Evolutionary conservation across 2,113 vertebrate species (phyloP), one percentile per base, ranked within the genome.

Genomic region (Oreochromis tanganicae): DNA sequence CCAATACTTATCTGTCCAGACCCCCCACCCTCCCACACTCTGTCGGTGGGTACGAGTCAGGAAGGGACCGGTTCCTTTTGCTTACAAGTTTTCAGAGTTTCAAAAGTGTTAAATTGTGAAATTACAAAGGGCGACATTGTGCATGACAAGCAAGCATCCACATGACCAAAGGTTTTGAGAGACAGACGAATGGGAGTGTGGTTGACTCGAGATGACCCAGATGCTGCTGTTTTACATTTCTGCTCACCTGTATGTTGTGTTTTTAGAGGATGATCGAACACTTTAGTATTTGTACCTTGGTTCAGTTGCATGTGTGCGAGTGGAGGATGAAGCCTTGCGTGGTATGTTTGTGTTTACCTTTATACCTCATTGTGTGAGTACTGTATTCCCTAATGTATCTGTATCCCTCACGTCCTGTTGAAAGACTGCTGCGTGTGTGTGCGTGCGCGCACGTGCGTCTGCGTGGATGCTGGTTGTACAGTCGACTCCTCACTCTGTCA

Each of bases 331-430:
- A 81, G 59, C 87, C 88, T 88, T 87, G 54, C 80, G 83, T 90
- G 83, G 92, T 92, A 78, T 90, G 93, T 91, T 86, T 93, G 93
- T 83, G 87, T 93, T 92, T 87, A 93, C 93, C 92, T 95, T 93
- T 92, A 92, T 96, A 95, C 94, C 94, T 96, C 94, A 95, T 94
- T 94, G 93, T 95, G 92, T 96, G 92, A 94, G 89, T 94, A 93
- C 92, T 94, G 92, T 95, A 92, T 79, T 66, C 86, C 91, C 90
- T 87, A 43, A 79, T 89, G 90, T 95, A 89, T 92, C 88, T 90
- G 90, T 92, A 89, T 19, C 89, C 93, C 86, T 83, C 14, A 21
- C 24, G 90, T 94, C 87, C 85, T 85, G 87, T 94, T 93, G 90
- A 79, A 79, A 87, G 90, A 81, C 84, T 92, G 93, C 82, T 89